A percentile compares a stretch with the other conserved stretches of the same genome.
Evolutionary conservation across 2,888 invertebrate genomes (phyloP).

Genomic region (Rhabditoides inermis): DNA sequence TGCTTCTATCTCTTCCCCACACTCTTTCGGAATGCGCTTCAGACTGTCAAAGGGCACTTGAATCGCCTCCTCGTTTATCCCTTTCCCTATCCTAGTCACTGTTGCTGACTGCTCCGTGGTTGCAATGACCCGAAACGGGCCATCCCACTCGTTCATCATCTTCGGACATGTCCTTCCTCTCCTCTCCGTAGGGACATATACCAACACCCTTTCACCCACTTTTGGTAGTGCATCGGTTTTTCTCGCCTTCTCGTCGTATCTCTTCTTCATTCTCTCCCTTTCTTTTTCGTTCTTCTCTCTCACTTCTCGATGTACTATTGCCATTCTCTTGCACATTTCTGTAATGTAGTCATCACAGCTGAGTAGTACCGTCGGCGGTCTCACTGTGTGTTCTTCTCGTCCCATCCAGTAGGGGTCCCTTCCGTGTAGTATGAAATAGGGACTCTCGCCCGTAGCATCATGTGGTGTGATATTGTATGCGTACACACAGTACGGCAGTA

Average conservation of each 20-base stretch:
- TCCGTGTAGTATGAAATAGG: constrained; percentile 12
- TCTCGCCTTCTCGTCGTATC: constrained; percentile 9
- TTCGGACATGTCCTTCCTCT: constrained; percentile 2
- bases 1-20: too few species aligned
- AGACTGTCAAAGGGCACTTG: too few species aligned
- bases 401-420: constrained; percentile 6
- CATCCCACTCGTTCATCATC: constrained; percentile 2
- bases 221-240: constrained; percentile 1
- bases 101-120: constrained; percentile 3
- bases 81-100: too few species aligned
- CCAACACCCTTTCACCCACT: constrained; percentile 6
- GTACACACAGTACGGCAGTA: constrained; percentile 13
- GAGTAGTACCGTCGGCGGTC: too few species aligned
- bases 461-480: constrained; percentile 19
- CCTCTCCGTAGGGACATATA: constrained; percentile 6
- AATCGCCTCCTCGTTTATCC: too few species aligned
- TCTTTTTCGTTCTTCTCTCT: constrained; percentile 5
- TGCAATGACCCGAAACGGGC: constrained; percentile 3
- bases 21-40: too few species aligned
- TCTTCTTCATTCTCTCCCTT: constrained; percentile 1
- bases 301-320: constrained; percentile 1
- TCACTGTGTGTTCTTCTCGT: too few species aligned
- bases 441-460: constrained; percentile 12
- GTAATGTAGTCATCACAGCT: constrained; percentile 12
- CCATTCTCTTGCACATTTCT: not conserved